phyloP scores from a whole-genome alignment of 2,113 vertebrate species.

The Myiozetetes cayanensis region DNA sequence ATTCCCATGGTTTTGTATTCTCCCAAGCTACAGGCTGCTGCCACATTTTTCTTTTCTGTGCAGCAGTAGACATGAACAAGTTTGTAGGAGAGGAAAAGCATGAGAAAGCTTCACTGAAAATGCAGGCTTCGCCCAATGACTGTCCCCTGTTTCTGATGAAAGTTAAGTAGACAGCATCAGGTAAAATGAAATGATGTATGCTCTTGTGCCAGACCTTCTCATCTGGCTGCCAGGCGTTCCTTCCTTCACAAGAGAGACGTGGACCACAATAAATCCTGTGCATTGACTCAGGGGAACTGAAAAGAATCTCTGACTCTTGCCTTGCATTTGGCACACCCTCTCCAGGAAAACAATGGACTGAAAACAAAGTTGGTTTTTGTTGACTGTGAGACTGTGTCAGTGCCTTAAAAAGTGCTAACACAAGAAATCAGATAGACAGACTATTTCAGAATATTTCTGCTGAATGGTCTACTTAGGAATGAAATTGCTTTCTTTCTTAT shows the following conservation, averaged over 20 bases:
- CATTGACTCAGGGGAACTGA: background rate
- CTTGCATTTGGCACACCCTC: background rate
- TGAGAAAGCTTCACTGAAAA: background rate
- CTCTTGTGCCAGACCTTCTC: background rate
- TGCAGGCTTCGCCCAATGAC: background rate
- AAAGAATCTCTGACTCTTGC: background rate
- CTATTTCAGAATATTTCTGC: background rate
- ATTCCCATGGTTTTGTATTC: background rate
- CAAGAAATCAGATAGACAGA: background rate
- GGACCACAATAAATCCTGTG: background rate
- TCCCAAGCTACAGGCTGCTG: background rate
- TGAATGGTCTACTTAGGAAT: background rate
- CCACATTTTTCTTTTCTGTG: background rate
- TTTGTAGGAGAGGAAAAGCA: background rate
- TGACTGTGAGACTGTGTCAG: background rate
- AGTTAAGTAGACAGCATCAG: background rate
- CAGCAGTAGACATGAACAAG: background rate
- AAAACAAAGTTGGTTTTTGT: background rate
- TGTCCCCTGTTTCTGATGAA: background rate
- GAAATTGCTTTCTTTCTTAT: background rate
- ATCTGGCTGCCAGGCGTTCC: background rate
- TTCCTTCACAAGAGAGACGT: background rate
- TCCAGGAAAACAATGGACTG: background rate
- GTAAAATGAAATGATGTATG: background rate
- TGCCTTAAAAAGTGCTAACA: background rate